Evolutionary conservation across 2,888 invertebrate species (phyloP), one percentile per base, ranked within the genome.

Genomic region (Dolomedes plantarius): DNA sequence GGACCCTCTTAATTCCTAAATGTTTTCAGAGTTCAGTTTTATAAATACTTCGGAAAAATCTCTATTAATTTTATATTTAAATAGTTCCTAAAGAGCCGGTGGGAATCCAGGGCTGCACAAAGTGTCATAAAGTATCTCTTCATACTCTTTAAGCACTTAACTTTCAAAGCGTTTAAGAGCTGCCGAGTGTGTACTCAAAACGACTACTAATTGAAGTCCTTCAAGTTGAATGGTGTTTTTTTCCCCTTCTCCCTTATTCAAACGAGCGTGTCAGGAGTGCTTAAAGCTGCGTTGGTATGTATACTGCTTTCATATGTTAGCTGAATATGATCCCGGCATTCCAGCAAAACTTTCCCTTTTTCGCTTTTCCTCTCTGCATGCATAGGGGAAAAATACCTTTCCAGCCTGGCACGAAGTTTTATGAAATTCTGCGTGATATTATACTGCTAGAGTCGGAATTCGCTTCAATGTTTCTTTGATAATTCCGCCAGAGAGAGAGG

Each of bases 401-500:
- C 13, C 23, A 23, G 19, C 11, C 23, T 23, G 23, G 56, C 56
- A 56, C 7, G 23, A 36, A 46, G 41, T 23, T 23, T 56, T 56
- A 56, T 23, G 56, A 56, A 56, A 56, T 11, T 23, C 56, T 46
- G 56, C 5, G 56, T 2, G 19, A 23, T 56, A 19, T 46, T 13
- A 46, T 5, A 5, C 19, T 23, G 19, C 1, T 9, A 23, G 5
- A n/a, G 56, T 56, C 56, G 72, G 72, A 72, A 72, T 72, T 72
- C 32, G 56, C 56, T 32, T 32, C 72, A 31, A 56, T 28, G 31
- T 74, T 36, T 36, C 32, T 64, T 64, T 62, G 31, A 62, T 62
- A 36, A 36, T 56, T 62, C 31, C 31, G 36, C 56, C 29, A 74
- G 31, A 62, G 23, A 64, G 74, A 31, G 16, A 7, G 27, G 13